Conservation (phyloP, 2,113 vertebrate genomes). For the Zosterops borbonicus region DNA sequence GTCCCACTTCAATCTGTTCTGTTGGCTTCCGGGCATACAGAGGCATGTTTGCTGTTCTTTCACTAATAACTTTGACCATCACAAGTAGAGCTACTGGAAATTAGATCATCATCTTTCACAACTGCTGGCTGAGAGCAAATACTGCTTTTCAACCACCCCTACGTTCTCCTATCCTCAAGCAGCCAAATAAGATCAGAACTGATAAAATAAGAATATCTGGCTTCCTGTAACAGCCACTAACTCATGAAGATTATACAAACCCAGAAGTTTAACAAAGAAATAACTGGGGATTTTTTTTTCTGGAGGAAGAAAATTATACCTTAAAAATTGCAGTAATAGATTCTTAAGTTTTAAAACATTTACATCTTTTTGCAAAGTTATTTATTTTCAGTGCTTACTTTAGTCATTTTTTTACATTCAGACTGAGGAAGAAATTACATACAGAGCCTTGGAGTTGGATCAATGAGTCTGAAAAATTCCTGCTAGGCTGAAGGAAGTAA, state of each 20-base stretch:
- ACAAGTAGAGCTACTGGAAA: neutral
- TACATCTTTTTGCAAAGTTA: neutral
- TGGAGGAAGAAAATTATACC: neutral
- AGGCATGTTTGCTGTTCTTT: neutral
- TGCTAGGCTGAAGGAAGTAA: neutral
- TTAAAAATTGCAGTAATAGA: neutral
- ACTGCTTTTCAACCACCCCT: neutral
- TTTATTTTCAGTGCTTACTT: neutral
- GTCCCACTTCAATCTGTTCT: neutral
- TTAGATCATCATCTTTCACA: neutral
- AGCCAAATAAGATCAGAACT: neutral
- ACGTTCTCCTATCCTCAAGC: neutral
- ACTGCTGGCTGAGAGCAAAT: neutral
- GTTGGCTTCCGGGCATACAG: neutral
- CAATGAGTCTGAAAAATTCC: neutral
- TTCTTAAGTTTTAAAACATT: neutral
- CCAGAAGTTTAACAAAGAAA: neutral
- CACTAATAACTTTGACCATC: neutral
- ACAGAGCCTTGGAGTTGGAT: neutral
- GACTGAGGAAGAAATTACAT: neutral
- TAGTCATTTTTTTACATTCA: neutral
- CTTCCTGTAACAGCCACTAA: neutral
- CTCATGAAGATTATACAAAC: neutral
- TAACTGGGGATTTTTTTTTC: neutral
- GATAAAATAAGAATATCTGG: neutral